Base-by-base conservation (phyloP, 2,888 invertebrate genomes). In the Tupiocoris notatus region DNA sequence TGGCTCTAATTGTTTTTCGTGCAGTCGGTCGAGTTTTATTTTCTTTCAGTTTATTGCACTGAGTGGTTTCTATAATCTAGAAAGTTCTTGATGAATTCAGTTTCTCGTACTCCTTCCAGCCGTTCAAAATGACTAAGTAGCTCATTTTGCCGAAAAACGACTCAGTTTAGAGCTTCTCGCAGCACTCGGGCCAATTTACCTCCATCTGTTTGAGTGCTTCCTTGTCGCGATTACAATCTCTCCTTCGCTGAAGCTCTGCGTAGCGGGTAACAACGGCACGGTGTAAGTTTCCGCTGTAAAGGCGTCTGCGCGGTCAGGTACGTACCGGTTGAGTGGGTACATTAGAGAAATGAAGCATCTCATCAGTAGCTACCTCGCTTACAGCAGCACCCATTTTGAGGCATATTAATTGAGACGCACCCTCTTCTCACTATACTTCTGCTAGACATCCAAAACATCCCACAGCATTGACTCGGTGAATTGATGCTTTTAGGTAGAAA, bases 341-440 rank as follows among this genome's bases (percentile, higher is more conserved):
- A 65, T 65, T 65, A 65, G 65, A 39, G 65, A 24, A 65, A 65
- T 39, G 65, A 39, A 65, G 65, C 65, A 39, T 65, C 54, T 65
- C 65, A 39, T 39, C 39, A 25, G 65, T 20, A 25, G 65, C 39
- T 12, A 12, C 3, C 39, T 39, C 39, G 3, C 39, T 12, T 39
- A 12, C 39, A 39, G 39, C 39, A 39, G 39, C 39, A 17, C 39
- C 7, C 65, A 25, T 65, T 65, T 65, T 65, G 25, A 39, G 65
- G 39, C 65, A 65, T 65, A 65, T 65, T 65, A 65, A 65, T 65
- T 65, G 65, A 65, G 65, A 39, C 1, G 18, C n/a, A n/a, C n/a
- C 39, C 12, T 17, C 65, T 39, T 16, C 24, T 16, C 6, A 3
- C 6, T 39, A 39, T 39, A 39, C 39, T 39, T 3, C 39, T 39